Percentiles rank a stretch among this genome's conserved stretches.
phyloP scores from a whole-genome alignment of 2,888 invertebrate species.

The Thera obeliscata region DNA sequence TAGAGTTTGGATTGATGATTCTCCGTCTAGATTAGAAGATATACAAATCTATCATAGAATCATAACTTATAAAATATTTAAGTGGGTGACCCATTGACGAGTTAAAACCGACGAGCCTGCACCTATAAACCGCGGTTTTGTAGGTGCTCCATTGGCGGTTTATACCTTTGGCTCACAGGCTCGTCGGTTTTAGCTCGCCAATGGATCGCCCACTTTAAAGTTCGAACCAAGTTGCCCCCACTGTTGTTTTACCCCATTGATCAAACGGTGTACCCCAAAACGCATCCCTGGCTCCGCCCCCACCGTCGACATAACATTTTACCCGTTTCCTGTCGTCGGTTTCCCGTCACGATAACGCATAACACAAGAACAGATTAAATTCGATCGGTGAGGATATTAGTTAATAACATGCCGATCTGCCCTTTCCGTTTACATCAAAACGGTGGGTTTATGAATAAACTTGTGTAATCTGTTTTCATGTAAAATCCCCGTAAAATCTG shows the following conservation, averaged over 20 bases:
- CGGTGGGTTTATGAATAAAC: not conserved
- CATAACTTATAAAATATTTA: too few relatives aligned
- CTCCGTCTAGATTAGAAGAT: too few relatives aligned
- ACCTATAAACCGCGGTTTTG: too few relatives aligned
- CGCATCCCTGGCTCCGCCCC: constrained; percentile 46
- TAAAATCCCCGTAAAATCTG: not conserved
- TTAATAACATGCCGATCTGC: constrained; percentile 52
- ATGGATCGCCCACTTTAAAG: too few relatives aligned
- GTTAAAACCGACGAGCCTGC: too few relatives aligned
- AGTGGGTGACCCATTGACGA: too few relatives aligned
- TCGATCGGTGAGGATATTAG: constrained; percentile 61
- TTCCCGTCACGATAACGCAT: constrained; percentile 67
- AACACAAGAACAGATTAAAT: constrained; percentile 63
- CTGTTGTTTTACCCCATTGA: constrained; percentile 10
- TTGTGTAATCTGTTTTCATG: too few relatives aligned
- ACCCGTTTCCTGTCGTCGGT: constrained; percentile 61
- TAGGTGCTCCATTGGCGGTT: too few relatives aligned
- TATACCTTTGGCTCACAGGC: too few relatives aligned
- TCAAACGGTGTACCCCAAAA: constrained; percentile 11
- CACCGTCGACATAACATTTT: constrained; percentile 60
- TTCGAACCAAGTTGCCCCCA: not conserved
- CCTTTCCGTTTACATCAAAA: constrained; percentile 30
- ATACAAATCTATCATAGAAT: too few relatives aligned
- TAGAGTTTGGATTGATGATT: too few relatives aligned
- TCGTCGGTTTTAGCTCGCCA: too few relatives aligned